Base-by-base conservation (phyloP, 2,888 invertebrate species). In the Podotricha telesiphe region DNA sequence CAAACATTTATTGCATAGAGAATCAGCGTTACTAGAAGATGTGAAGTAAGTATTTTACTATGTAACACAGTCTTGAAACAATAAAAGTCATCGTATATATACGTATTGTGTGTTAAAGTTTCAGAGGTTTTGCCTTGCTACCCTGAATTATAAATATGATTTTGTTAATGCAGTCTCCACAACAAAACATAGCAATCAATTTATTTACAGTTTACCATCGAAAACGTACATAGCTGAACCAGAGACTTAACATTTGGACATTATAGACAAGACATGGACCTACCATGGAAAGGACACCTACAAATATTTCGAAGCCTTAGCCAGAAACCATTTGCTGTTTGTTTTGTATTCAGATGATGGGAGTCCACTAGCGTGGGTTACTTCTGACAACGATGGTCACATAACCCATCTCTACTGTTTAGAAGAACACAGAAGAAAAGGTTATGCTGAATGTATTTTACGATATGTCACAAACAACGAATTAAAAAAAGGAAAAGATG, bases 331-430 rank as follows among this genome's bases (percentile, higher is more conserved):
- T 17, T 71, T 76, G 13, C 74, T 75, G 1, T 81, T 78, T 40
- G 79, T 77, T 0, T 69, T 82, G 0, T 81, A 78, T 68, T 76
- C 76, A 5, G 55, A 28, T 11, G 67, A 73, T 53, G 71, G 75
- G 56, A 53, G 78, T n/a, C 76, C 80, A 19, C 64, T 83, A 13
- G 77, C 83, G 2, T 89, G 87, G 87, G 72, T 83, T 0, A 73
- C 80, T 0, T 72, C 86, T 3, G 82, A 80, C 15, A 83, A 82
- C 67, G 73, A 73, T 8, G 88, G 89, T 0, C 74, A 79, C 1
- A 69, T 88, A 0, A 74, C 79, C 0, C 87, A 89, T 63, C 70
- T 88, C 2, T 88, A 78, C 51, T 86, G 85, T 13, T 17, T 85
- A 37, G 82, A 85, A 70, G 74, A 76, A 1, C 77, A 85, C 2